phyloP scores from a whole-genome alignment of 2,888 invertebrate genomes.

The Lithophane socia region DNA sequence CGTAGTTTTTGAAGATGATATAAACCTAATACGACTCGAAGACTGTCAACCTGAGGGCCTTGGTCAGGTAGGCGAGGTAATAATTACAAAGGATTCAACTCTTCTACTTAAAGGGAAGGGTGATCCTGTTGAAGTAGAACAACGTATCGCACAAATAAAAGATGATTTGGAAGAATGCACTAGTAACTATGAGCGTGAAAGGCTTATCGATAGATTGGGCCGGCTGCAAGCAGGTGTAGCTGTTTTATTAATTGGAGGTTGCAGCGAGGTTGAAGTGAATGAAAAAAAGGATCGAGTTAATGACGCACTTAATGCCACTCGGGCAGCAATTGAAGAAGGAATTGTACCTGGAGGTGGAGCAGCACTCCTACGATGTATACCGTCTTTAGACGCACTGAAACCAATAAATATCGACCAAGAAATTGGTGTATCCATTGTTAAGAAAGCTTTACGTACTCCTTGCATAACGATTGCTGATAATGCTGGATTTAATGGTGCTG shows the following conservation, averaged over 20 bases:
- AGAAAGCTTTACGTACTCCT: slow-evolving; percentile 96
- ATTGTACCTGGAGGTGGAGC: slow-evolving; percentile 98
- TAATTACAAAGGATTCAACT: slow-evolving; percentile 98
- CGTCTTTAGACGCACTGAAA: slow-evolving; percentile 91
- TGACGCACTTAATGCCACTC: slow-evolving; percentile 98
- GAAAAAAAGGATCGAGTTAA: slow-evolving; percentile 99
- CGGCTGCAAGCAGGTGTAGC: slow-evolving; percentile 96
- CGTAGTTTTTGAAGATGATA: slow-evolving; percentile 97
- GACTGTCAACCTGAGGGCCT: slow-evolving; percentile 95
- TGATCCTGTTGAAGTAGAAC: slow-evolving; percentile 93
- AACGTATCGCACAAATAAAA: slow-evolving; percentile 94
- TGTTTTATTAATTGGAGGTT: slow-evolving; percentile 95
- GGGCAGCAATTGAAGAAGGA: slow-evolving; percentile 98
- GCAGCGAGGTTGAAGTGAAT: slow-evolving; percentile 97
- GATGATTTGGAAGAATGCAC: slow-evolving; percentile 95
- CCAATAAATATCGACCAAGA: slow-evolving; percentile 94
- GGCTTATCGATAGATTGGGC: slow-evolving; percentile 96
- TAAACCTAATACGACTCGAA: slow-evolving; percentile 96
- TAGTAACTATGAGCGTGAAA: slow-evolving; percentile 97
- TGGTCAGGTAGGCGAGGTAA: slow-evolving; percentile 96
- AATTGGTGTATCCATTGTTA: slow-evolving; percentile 95
- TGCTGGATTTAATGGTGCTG: slow-evolving; percentile 97
- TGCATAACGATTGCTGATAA: slow-evolving; percentile 97
- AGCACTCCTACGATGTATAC: slow-evolving; percentile 95
- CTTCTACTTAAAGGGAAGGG: slow-evolving; percentile 93